Conservation (phyloP, 2,888 invertebrate genomes). For the Griposia aprilina region DNA sequence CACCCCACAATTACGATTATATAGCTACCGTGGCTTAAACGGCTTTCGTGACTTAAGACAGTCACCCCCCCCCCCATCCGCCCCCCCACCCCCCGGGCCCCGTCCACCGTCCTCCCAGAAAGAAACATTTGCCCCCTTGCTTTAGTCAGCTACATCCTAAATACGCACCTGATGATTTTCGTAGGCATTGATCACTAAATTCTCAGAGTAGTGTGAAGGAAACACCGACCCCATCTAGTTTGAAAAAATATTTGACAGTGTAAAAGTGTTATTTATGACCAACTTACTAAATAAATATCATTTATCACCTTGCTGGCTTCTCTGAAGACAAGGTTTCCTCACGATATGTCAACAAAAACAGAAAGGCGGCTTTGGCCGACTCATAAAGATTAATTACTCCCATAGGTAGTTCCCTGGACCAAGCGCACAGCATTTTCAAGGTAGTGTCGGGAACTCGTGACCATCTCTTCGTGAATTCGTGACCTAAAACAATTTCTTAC, state of each 20-base stretch:
- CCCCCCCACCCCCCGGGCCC: too few relatives aligned
- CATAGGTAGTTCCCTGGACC: background rate
- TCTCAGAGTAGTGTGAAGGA: background rate
- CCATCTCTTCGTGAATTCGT: constrained; percentile 34
- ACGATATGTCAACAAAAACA: background rate
- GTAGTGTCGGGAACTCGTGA: constrained; percentile 37
- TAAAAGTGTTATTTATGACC: background rate
- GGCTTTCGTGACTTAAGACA: too few relatives aligned
- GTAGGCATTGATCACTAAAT: background rate
- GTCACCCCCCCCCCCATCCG: too few relatives aligned
- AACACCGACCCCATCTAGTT: background rate
- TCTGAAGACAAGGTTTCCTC: background rate
- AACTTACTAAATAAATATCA: background rate
- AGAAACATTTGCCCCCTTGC: too few relatives aligned
- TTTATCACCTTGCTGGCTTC: background rate
- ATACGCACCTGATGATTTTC: too few relatives aligned
- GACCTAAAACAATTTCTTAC: constrained; percentile 39
- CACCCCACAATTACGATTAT: too few relatives aligned
- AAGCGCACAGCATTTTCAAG: background rate
- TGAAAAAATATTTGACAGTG: background rate
- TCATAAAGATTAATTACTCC: constrained; percentile 35
- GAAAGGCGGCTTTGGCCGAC: background rate
- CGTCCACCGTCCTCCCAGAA: too few relatives aligned
- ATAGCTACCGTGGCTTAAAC: too few relatives aligned
- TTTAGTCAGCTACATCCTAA: too few relatives aligned